phyloP scores from a whole-genome alignment of 2,888 invertebrate genomes.

The Sesamia inferens region DNA sequence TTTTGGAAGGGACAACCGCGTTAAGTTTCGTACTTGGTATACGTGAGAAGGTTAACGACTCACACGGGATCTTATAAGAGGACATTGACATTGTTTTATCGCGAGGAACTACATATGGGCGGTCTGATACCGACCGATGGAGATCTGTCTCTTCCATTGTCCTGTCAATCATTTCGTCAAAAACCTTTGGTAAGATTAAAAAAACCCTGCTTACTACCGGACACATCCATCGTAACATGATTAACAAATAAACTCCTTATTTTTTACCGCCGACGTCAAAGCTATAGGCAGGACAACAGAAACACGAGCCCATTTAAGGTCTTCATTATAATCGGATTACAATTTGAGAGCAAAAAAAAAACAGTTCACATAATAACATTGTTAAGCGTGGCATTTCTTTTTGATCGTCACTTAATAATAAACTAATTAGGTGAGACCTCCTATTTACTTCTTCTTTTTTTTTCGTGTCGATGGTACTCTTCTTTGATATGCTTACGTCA shows the following conservation, averaged over 20 bases:
- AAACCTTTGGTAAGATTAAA: conserved; percentile 52
- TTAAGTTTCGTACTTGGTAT: conserved; percentile 34
- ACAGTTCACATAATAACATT: not conserved
- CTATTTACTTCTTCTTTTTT: too few relatives aligned
- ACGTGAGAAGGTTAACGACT: conserved; percentile 63
- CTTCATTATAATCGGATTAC: conserved; percentile 36
- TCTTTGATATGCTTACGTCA: too few relatives aligned
- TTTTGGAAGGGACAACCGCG: conserved; percentile 23
- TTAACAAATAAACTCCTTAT: conserved; percentile 36
- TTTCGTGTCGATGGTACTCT: too few relatives aligned
- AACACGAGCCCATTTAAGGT: conserved; percentile 11
- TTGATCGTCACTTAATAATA: not conserved
- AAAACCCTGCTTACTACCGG: conserved; percentile 20
- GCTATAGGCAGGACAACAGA: conserved; percentile 21
- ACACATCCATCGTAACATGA: conserved; percentile 35
- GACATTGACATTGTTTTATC: conserved; percentile 75
- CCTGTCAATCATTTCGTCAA: conserved; percentile 74
- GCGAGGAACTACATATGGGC: conserved; percentile 64
- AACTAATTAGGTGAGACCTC: not conserved
- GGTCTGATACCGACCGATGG: conserved; percentile 65
- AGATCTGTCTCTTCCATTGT: conserved; percentile 76
- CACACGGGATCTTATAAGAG: conserved; percentile 64
- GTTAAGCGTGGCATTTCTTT: not conserved
- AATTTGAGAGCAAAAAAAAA: conserved; percentile 8
- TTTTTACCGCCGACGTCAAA: conserved; percentile 37